Evolutionary conservation across 2,797 vertebrate genomes (phyloP), one percentile per base, ranked within the genome.

Genomic region (Cryptoprocta ferox): DNA sequence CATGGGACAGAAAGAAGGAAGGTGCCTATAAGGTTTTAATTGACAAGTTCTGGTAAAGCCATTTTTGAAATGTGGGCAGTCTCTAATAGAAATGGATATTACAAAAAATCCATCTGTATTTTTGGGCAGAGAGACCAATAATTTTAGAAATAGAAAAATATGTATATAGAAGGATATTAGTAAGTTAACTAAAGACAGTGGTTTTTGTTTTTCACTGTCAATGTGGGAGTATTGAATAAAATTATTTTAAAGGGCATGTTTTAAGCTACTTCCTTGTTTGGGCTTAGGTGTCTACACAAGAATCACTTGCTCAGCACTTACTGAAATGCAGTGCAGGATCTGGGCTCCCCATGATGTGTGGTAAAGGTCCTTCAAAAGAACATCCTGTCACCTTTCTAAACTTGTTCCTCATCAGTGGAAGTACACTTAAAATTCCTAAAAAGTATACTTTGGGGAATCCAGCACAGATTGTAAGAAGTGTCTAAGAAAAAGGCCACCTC

Each of bases 11-110:
- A 96, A 53, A 95, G 30, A 56, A 95, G 24, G 45, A 95, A 96
- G 82, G 84, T 89, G 56, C 88, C 79, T 59, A 94, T 96, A 87
- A 96, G 78, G 70, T 94, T 91, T 97, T 92, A 96, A 96, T 97
- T 98, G 79, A 93, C 94, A 91, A 73, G 91, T 85, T 97, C 89
- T 85, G 45, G 18, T 75, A 96, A 94, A 93, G 93, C 81, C 81
- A 92, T 95, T 95, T 95, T 97, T 96, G 87, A 96, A 97, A 97
- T 53, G 73, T n/a, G 50, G 68, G 70, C 18, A 73, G 85, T 91
- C 78, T 73, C 76, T 97, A 48, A 70, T 61, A 48, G 50, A 95
- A 90, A 86, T 93, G 16, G 45, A 26, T 95, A 76, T 75, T 92
- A 88, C 26, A 28, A 78, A 65, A 75, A 89, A 92, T 7, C 12